phyloP scores from a whole-genome alignment of 2,888 invertebrate genomes.

The Trimorus sp. region DNA sequence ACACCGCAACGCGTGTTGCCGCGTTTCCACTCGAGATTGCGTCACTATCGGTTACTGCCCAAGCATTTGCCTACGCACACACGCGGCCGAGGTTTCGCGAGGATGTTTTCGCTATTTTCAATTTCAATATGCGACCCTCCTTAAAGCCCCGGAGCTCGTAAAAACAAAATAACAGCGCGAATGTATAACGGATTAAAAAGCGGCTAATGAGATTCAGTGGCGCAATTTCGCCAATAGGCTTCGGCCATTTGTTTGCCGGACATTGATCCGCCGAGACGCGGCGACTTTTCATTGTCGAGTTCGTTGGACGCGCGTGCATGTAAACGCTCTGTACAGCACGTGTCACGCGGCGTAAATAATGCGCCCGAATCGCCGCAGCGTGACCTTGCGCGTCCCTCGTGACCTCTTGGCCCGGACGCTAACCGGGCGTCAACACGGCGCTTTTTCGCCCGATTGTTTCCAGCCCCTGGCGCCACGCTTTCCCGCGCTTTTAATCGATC shows the following conservation, averaged over 20 bases:
- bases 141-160: not conserved
- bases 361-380: constrained; percentile 44
- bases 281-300: constrained; percentile 58
- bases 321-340: constrained; percentile 58
- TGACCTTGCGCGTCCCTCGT: constrained; percentile 56
- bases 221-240: constrained; percentile 24
- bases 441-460: constrained; percentile 19
- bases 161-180: not conserved
- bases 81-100: no score
- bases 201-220: not conserved
- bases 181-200: not conserved
- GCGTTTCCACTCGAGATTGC: no score
- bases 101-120: no score
- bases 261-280: constrained; percentile 44
- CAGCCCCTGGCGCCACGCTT: not conserved
- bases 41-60: no score
- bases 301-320: constrained; percentile 54
- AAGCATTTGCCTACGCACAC: no score
- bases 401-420: constrained; percentile 48
- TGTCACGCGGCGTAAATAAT: constrained; percentile 61
- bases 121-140: not conserved
- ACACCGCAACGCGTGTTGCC: no score
- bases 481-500: no score
- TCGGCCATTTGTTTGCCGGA: constrained; percentile 37
- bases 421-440: constrained; percentile 27